These are phyloP conservation scores for Nannospalax galili DNA, from an alignment of 2,113 vertebrate genomes.

Conservation along the genomic window DNA sequence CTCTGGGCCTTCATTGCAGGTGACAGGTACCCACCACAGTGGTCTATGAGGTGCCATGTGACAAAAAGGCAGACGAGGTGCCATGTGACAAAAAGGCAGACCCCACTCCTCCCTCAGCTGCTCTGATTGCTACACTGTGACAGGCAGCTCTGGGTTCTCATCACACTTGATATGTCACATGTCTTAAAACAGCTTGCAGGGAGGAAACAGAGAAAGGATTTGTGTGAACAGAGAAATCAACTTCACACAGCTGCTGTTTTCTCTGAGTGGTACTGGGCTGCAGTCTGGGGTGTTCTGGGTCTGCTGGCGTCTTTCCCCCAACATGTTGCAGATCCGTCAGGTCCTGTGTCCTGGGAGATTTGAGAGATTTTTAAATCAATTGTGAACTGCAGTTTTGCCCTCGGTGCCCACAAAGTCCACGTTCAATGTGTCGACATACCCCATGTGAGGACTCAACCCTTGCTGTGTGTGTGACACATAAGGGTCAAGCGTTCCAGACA, in stretches of 20 bases:
- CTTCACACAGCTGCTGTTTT: rapidly evolving
- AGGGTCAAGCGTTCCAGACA: not conserved
- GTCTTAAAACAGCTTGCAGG: not conserved
- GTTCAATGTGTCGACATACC: not conserved
- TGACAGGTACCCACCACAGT: not conserved
- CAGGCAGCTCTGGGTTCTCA: not conserved
- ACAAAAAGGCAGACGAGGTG: not conserved
- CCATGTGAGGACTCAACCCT: not conserved
- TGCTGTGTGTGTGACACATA: not conserved
- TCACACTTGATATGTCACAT: not conserved
- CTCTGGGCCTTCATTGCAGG: not conserved
- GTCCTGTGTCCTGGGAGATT: not conserved
- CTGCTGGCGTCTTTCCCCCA: not conserved
- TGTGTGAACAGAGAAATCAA: not conserved
- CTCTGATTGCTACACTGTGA: not conserved
- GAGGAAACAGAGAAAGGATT: not conserved
- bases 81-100: not conserved
- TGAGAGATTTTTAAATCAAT: not conserved
- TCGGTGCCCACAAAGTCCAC: not conserved
- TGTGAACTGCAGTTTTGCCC: not conserved
- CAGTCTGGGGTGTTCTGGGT: not conserved
- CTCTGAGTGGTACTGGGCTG: rapidly evolving
- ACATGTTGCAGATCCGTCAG: not conserved
- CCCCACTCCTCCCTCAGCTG: not conserved
- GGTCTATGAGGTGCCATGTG: not conserved